A percentile compares a stretch with the other conserved stretches of the same genome.
These are phyloP conservation scores for Carassius auratus DNA, from an alignment of 2,113 vertebrate species.

Conservation along the genomic window DNA sequence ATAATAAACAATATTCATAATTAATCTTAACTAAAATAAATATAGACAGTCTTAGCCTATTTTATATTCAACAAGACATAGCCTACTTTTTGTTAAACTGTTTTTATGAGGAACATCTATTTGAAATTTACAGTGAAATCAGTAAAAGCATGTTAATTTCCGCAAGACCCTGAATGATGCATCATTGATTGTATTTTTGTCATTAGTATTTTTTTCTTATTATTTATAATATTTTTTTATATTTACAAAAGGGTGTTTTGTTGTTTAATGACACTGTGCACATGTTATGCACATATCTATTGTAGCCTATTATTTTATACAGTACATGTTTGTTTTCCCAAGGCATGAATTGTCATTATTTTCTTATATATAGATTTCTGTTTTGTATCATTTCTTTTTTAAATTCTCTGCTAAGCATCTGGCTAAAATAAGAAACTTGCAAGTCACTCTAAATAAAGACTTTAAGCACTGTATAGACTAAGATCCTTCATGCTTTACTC, in stretches of 20 bases:
- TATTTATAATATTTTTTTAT: background rate
- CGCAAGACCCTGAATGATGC: background rate
- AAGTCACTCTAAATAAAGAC: background rate
- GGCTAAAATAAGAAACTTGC: background rate
- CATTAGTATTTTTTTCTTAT: background rate
- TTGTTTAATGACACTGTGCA: background rate
- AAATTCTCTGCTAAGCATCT: background rate
- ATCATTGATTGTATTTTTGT: background rate
- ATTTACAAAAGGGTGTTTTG: background rate
- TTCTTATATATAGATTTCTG: background rate
- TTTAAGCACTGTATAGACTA: background rate
- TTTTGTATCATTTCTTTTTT: background rate
- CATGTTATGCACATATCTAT: background rate
- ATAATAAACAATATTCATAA: background rate
- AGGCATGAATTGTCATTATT: background rate
- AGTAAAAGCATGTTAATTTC: background rate
- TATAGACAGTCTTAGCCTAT: background rate
- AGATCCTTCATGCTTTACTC: background rate
- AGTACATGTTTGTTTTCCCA: background rate
- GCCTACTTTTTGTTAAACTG: background rate
- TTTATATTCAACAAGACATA: background rate
- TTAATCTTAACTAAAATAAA: background rate
- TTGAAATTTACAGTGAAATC: background rate
- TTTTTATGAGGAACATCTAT: background rate
- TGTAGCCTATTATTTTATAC: no score